These are phyloP conservation scores for Takifugu rubripes DNA, from an alignment of 2,797 vertebrate genomes.

Conservation along the genomic window DNA sequence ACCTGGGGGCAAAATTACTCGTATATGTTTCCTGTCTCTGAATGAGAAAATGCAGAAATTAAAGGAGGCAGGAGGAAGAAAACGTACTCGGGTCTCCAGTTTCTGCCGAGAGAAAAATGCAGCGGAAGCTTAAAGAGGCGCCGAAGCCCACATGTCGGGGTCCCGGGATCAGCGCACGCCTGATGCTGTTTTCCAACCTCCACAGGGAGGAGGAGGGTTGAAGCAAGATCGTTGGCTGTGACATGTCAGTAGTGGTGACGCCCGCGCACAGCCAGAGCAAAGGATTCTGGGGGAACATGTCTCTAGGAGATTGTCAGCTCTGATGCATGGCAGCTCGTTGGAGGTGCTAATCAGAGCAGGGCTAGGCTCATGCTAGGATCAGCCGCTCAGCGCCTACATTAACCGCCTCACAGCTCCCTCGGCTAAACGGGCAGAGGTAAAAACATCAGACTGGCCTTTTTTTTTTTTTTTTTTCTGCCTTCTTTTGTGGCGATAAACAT, in stretches of 20 bases:
- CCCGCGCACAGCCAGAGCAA: constrained; percentile 78
- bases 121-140: constrained; percentile 33
- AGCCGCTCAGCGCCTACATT: constrained; percentile 68
- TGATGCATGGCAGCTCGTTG: constrained; percentile 85
- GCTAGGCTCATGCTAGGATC: constrained; percentile 68
- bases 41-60: constrained; percentile 54
- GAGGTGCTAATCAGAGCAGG: constrained; percentile 92
- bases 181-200: constrained; percentile 85
- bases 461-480: constrained; percentile 36
- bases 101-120: constrained; percentile 24
- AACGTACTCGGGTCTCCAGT: constrained; percentile 6
- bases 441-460: constrained; percentile 62
- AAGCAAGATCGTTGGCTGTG: constrained; percentile 72
- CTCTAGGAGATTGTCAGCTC: constrained; percentile 91
- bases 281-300: constrained; percentile 86
- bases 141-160: constrained; percentile 46
- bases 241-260: constrained; percentile 84
- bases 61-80: constrained; percentile 28
- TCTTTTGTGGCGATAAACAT: constrained; percentile 59
- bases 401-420: constrained; percentile 64
- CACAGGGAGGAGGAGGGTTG: constrained; percentile 47
- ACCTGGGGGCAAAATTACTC: constrained; percentile 64
- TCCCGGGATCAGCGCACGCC: constrained; percentile 62
- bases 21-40: constrained; percentile 65
- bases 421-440: constrained; percentile 57